These are phyloP conservation scores for Menidia beryllina DNA, from an alignment of 2,113 vertebrate genomes.

Conservation along the genomic window DNA sequence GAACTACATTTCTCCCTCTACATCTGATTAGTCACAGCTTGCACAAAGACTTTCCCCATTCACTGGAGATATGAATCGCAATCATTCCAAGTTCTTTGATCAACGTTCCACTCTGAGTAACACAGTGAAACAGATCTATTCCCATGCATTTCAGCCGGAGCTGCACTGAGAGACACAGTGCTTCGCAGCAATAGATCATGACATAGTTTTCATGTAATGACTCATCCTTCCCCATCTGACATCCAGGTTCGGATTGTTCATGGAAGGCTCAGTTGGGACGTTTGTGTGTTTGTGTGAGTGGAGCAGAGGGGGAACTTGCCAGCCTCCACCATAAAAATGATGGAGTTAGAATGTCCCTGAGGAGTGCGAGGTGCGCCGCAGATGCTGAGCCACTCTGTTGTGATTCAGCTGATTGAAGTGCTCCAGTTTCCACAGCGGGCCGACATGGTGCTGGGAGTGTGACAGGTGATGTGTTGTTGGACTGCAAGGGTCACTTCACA, in stretches of 20 bases:
- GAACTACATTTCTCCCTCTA: neutral
- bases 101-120: neutral
- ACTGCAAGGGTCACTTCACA: conserved; percentile 35
- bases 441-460: conserved; percentile 76
- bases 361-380: conserved; percentile 66
- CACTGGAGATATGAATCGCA: conserved; percentile 22
- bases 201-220: conserved; percentile 36
- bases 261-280: conserved; percentile 76
- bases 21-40: conserved; percentile 20
- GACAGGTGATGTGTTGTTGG: conserved; percentile 75
- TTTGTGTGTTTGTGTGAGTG: conserved; percentile 73
- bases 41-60: conserved; percentile 1
- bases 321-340: conserved; percentile 80
- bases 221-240: conserved; percentile 53
- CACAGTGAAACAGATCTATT: conserved; percentile 15
- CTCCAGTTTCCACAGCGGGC: conserved; percentile 69
- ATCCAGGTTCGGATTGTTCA: conserved; percentile 79
- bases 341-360: conserved; percentile 70
- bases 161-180: conserved; percentile 22
- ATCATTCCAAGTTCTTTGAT: conserved; percentile 6
- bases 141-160: conserved; percentile 36
- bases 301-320: conserved; percentile 72
- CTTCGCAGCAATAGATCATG: conserved; percentile 24
- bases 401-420: conserved; percentile 76
- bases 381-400: conserved; percentile 69